Percentiles rank a stretch among this genome's conserved stretches.
phyloP scores from a whole-genome alignment of 2,113 vertebrate genomes.

The Diadophis punctatus region DNA sequence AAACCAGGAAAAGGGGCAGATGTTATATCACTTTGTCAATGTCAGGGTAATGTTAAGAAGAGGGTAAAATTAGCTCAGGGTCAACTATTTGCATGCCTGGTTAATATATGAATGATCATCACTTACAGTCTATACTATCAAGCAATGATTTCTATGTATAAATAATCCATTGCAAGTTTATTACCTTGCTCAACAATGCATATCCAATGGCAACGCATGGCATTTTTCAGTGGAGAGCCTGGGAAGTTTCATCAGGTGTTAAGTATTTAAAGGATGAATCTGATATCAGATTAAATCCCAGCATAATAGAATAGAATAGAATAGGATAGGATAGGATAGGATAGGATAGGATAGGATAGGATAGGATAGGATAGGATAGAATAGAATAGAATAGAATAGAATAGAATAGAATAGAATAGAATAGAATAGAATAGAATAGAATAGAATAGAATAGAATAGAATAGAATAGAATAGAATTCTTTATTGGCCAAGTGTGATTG shows the following conservation, averaged over 20 bases:
- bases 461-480: no score
- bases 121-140: neutral
- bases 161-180: neutral
- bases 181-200: neutral
- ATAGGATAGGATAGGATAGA: no score
- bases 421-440: no score
- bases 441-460: no score
- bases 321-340: no score
- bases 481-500: no score
- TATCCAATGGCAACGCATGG: neutral
- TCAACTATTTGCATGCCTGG: neutral
- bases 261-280: neutral
- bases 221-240: neutral
- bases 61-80: neutral
- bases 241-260: neutral
- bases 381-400: no score
- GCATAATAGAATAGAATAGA: neutral
- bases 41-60: neutral
- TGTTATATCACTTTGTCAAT: neutral
- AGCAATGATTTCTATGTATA: neutral
- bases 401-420: no score
- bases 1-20: neutral
- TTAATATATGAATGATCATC: neutral
- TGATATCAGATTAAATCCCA: neutral
- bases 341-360: no score